These are phyloP conservation scores for Rhizoglyphus robini DNA, from an alignment of 1,140 invertebrate species.

Conservation along the genomic window DNA sequence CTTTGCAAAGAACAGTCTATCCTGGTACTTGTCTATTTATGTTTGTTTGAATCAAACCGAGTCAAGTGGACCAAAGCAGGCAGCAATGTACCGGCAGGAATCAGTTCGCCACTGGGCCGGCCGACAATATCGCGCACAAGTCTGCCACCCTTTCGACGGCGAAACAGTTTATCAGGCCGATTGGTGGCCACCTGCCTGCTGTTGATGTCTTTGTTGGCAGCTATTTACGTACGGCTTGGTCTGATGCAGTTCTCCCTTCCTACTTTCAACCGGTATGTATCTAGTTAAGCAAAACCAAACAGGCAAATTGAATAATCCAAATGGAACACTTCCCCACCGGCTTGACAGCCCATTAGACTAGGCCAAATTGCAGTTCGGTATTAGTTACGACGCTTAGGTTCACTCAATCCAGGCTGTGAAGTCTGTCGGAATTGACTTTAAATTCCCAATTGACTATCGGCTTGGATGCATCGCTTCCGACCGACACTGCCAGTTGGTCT, in stretches of 20 bases:
- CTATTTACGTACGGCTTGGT: not conserved
- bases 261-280: constrained; percentile 42
- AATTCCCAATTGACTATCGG: too few species aligned
- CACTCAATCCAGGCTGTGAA: too few species aligned
- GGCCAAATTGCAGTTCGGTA: too few species aligned
- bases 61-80: too few species aligned
- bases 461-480: too few species aligned
- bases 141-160: not conserved
- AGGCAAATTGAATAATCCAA: not conserved
- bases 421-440: too few species aligned
- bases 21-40: constrained; percentile 68
- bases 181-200: not conserved
- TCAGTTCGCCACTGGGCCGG: not conserved
- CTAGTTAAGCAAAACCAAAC: not conserved
- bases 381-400: too few species aligned
- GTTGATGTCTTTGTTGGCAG: not conserved
- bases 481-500: too few species aligned
- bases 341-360: not conserved
- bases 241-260: constrained; percentile 38
- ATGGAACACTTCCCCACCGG: not conserved
- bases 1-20: constrained; percentile 86
- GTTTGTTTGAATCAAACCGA: not conserved
- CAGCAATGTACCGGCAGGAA: not conserved
- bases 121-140: not conserved
- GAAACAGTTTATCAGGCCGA: not conserved